Evolutionary conservation across 2,888 invertebrate genomes (phyloP), one percentile per base, ranked within the genome.

Genomic region (Troilus luridus): DNA sequence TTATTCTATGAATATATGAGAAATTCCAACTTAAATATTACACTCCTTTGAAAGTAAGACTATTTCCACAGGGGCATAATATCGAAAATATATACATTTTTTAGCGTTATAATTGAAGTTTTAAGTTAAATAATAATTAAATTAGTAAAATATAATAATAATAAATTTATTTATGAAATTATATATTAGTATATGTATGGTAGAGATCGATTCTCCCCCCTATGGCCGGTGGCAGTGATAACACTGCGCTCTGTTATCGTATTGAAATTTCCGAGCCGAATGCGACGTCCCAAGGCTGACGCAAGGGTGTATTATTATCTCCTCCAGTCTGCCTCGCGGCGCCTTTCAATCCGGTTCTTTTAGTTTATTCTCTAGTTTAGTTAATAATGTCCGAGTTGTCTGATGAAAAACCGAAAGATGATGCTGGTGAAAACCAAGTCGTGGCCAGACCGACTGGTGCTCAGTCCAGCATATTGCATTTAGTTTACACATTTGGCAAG

Each of bases 401-500:
- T 41, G 27, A 41, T 64, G 56, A 64, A 62, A 88, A 77, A 21
- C 64, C 60, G 11, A 27, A 6, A 17, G 90, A 90, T 24, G 10
- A 81, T 12, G n/a, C 21, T 41, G 88, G 81, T 62, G 89, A 89
- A 54, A 85, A 85, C 12, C 58, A 90, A 77, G 17, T 60, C 9
- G 77, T 91, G 27, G 17, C 91, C 1, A 89, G 56, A 41, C 21
- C 54, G 10, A 92, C 92, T 72, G 92, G 92, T 21, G 92, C 95
- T 91, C 94, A 94, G 92, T 93, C 93, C 88, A 95, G 95, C 94
- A 95, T 96, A 91, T 93, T 96, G 90, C 95, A 96, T 56, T 94
- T 96, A 92, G 94, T 96, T 90, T 96, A 96, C 93, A 95, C 95
- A 93, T 95, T 96, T 92, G 95, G 95, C 60, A 97, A 97, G 94